Evolutionary conservation across 1,140 invertebrate species (phyloP).

Genomic region (Limonius californicus): DNA sequence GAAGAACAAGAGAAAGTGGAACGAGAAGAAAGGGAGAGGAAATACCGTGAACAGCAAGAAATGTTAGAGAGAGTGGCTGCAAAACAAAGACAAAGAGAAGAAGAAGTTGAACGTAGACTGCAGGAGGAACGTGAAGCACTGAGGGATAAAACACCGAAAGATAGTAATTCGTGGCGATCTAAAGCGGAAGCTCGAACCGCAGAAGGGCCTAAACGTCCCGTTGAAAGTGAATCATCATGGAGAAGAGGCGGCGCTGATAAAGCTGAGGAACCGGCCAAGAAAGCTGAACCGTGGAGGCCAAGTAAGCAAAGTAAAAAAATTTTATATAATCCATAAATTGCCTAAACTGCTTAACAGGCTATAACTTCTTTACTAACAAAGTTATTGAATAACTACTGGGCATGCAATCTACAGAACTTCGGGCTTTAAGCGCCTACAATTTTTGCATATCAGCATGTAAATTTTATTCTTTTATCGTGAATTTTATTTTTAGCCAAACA

Average conservation of each 20-base stretch:
- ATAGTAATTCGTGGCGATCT: slow-evolving; percentile 9
- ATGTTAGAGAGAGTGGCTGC: slow-evolving; percentile 65
- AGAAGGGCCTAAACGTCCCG: not conserved
- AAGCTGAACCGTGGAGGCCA: slow-evolving; percentile 26
- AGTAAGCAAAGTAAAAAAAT: too few species aligned
- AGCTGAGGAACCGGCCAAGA: slow-evolving; percentile 22
- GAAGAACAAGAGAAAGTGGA: slow-evolving; percentile 44
- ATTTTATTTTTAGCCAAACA: too few species aligned
- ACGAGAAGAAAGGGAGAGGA: slow-evolving; percentile 36
- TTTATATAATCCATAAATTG: too few species aligned
- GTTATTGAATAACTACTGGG: too few species aligned
- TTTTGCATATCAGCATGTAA: too few species aligned
- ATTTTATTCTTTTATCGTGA: too few species aligned
- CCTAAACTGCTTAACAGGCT: too few species aligned
- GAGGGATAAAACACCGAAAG: slow-evolving; percentile 3
- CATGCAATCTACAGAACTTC: too few species aligned
- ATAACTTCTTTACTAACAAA: too few species aligned
- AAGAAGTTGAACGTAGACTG: slow-evolving; percentile 66
- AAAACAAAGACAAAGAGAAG: slow-evolving; percentile 64
- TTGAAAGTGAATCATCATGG: not conserved
- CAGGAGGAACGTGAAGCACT: slow-evolving; percentile 52
- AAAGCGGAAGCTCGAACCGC: not conserved
- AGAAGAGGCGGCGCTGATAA: slow-evolving; percentile 8
- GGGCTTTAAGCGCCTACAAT: too few species aligned
- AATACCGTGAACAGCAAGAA: slow-evolving; percentile 56